These are phyloP conservation scores for Belonocnema kinseyi DNA, from an alignment of 1,140 invertebrate genomes.

Conservation along the genomic window DNA sequence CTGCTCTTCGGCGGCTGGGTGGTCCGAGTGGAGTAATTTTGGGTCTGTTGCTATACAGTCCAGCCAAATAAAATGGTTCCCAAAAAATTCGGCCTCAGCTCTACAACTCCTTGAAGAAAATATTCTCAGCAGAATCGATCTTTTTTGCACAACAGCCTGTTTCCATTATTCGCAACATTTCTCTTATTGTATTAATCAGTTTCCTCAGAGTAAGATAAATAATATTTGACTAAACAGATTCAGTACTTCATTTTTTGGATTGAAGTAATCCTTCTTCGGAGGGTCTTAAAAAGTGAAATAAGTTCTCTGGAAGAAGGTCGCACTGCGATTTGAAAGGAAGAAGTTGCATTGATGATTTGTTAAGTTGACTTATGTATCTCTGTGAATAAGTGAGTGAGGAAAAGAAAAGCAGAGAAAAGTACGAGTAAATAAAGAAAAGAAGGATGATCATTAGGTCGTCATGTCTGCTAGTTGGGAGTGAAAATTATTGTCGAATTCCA, in stretches of 20 bases:
- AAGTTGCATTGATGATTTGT: neutral
- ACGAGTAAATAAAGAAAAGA: conserved; percentile 36
- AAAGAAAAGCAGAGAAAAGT: conserved; percentile 30
- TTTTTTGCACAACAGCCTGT: no score
- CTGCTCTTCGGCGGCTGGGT: conserved; percentile 65
- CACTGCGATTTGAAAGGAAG: neutral
- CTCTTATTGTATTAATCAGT: no score
- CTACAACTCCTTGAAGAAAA: conserved; percentile 2
- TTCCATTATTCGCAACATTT: no score
- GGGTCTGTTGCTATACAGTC: conserved; percentile 54
- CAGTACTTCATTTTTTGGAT: no score
- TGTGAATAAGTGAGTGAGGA: neutral
- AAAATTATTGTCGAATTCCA: conserved; percentile 50
- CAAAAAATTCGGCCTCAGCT: conserved; percentile 48
- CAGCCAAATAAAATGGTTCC: conserved; percentile 53
- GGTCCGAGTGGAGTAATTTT: conserved; percentile 70
- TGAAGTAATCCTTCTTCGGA: no score
- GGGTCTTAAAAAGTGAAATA: no score
- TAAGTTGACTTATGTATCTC: conserved; percentile 40
- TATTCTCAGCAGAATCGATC: no score
- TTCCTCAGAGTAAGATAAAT: no score
- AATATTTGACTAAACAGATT: no score
- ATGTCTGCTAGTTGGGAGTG: conserved; percentile 36
- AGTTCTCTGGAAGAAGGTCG: no score
- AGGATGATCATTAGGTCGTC: no score